phyloP scores from a whole-genome alignment of 2,113 vertebrate species.

The Phalacrocorax brasilianus region DNA sequence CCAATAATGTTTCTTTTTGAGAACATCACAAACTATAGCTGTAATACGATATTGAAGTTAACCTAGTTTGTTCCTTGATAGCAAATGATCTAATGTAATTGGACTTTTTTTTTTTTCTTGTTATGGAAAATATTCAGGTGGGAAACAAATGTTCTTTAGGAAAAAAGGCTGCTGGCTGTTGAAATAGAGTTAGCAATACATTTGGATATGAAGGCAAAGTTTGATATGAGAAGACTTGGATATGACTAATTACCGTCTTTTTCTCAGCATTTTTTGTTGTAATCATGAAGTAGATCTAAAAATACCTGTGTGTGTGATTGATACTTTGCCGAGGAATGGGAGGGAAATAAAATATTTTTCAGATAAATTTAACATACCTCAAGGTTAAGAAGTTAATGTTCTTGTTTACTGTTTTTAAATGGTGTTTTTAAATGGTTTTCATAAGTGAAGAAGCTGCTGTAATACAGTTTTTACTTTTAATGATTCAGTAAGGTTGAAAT shows the following conservation, averaged over 20 bases:
- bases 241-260: conserved; percentile 65
- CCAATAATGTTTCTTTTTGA: conserved; percentile 29
- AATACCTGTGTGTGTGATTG: conserved; percentile 61
- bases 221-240: conserved; percentile 61
- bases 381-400: conserved; percentile 65
- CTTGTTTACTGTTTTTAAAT: conserved; percentile 56
- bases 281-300: conserved; percentile 70
- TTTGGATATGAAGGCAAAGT: conserved; percentile 34
- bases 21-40: conserved; percentile 1
- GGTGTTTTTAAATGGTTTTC: conserved; percentile 40
- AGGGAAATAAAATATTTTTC: conserved; percentile 60
- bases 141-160: not conserved
- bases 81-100: conserved; percentile 3
- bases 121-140: not conserved
- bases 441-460: conserved; percentile 72
- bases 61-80: conserved; percentile 15
- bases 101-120: not conserved
- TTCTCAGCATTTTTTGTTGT: conserved; percentile 58
- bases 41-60: conserved; percentile 31
- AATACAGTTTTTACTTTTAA: conserved; percentile 51
- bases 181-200: not conserved
- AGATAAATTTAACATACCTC: conserved; percentile 75
- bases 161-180: not conserved
- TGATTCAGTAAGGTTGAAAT: conserved; percentile 45
- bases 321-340: conserved; percentile 24